Evolutionary conservation across 2,888 invertebrate species (phyloP).

Genomic region (Tetragonula carbonaria): DNA sequence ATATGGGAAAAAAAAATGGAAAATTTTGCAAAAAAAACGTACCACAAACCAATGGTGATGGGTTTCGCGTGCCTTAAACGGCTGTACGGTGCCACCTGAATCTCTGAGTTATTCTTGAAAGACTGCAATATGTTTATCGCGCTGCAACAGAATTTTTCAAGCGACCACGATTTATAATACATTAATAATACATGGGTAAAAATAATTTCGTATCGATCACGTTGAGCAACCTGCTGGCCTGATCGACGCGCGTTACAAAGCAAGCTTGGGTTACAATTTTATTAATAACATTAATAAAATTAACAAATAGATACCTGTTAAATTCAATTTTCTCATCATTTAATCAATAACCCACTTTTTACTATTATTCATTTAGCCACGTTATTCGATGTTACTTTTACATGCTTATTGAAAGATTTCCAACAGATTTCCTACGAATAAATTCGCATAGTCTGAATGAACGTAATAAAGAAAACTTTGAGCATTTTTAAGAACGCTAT

Average conservation of each 20-base stretch:
- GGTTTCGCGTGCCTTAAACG: constrained; percentile 80
- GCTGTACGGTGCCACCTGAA: constrained; percentile 80
- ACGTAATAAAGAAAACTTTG: too few species aligned
- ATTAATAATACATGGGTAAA: constrained; percentile 53
- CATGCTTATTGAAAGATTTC: background rate
- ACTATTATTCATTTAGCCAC: background rate
- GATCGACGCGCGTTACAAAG: background rate
- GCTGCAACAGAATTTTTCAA: constrained; percentile 72
- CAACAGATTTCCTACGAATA: too few species aligned
- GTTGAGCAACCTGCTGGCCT: constrained; percentile 25
- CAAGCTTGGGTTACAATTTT: background rate
- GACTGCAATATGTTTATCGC: constrained; percentile 75
- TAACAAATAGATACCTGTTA: background rate
- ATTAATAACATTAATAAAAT: constrained; percentile 25
- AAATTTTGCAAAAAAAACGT: constrained; percentile 34
- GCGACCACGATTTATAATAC: constrained; percentile 34
- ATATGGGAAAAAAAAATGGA: background rate
- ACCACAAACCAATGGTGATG: constrained; percentile 79
- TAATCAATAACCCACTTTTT: background rate
- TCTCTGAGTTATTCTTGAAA: constrained; percentile 78
- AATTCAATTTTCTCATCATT: background rate
- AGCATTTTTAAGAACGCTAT: too few species aligned
- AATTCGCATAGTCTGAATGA: too few species aligned
- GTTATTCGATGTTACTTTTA: too few species aligned
- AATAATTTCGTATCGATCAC: constrained; percentile 59